Percentiles rank a stretch among this genome's conserved stretches.
Conservation (phyloP, 2,113 vertebrate genomes). For the Centropus bengalensis region DNA sequence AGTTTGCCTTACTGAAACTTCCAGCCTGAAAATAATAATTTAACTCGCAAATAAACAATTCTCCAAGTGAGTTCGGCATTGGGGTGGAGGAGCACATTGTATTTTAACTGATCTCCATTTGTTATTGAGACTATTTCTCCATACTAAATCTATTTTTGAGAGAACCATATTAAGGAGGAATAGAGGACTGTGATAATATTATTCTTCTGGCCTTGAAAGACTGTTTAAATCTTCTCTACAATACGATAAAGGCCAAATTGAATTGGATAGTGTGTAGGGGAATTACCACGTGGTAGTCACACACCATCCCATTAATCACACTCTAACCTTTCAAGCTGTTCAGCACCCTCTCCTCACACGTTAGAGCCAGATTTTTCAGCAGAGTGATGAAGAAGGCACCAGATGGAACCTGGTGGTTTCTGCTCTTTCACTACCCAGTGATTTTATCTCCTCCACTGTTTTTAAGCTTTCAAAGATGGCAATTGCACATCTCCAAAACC, state of each 20-base stretch:
- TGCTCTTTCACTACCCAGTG: not conserved
- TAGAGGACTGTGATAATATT: slow-evolving; percentile 21
- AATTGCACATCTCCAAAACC: not conserved
- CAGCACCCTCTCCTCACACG: not conserved
- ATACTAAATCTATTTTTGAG: not conserved
- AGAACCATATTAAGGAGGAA: slow-evolving; percentile 19
- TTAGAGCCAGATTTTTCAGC: not conserved
- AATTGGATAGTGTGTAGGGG: not conserved
- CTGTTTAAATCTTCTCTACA: slow-evolving; percentile 46
- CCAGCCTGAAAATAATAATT: not conserved
- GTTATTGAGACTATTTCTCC: not conserved
- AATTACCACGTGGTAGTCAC: slow-evolving; percentile 11
- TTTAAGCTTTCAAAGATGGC: not conserved
- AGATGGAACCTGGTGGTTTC: slow-evolving; percentile 16
- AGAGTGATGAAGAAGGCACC: not conserved
- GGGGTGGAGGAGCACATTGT: not conserved
- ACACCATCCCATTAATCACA: slow-evolving; percentile 22
- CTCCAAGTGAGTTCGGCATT: not conserved
- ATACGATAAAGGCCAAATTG: not conserved
- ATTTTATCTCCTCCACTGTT: slow-evolving; percentile 17
- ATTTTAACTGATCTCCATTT: not conserved
- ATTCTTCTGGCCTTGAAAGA: slow-evolving; percentile 29
- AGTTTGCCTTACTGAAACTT: not conserved
- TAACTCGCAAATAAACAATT: not conserved
- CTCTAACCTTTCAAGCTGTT: slow-evolving; percentile 48